phyloP scores from a whole-genome alignment of 2,113 vertebrate genomes.

The Neopipo cinnamomea region DNA sequence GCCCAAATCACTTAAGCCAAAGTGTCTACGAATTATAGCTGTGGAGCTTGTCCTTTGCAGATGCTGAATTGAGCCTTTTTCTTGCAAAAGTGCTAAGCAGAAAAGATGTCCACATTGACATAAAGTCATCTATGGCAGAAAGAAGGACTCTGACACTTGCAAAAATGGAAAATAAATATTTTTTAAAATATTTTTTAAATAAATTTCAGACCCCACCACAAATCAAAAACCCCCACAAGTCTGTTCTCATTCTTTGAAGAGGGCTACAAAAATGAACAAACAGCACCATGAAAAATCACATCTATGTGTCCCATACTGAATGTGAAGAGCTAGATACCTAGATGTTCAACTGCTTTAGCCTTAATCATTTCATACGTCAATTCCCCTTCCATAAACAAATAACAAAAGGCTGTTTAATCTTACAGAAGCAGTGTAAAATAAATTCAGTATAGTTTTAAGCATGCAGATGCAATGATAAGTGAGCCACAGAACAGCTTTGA shows the following conservation, averaged over 20 bases:
- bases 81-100: neutral
- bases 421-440: neutral
- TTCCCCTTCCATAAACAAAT: neutral
- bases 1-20: neutral
- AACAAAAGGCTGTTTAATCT: neutral
- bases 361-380: neutral
- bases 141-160: neutral
- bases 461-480: neutral
- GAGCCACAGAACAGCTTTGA: neutral
- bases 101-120: neutral
- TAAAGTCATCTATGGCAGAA: neutral
- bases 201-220: neutral
- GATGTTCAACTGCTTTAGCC: neutral
- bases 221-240: neutral
- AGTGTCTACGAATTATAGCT: neutral
- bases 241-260: neutral
- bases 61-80: neutral
- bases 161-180: neutral
- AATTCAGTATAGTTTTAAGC: neutral
- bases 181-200: neutral
- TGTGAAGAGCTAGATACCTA: neutral
- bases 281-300: neutral
- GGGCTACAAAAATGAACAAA: neutral
- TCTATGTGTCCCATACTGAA: accelerated
- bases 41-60: neutral